These are phyloP conservation scores for Sebastes diploproa DNA, from an alignment of 2,797 vertebrate species.

Conservation along the genomic window DNA sequence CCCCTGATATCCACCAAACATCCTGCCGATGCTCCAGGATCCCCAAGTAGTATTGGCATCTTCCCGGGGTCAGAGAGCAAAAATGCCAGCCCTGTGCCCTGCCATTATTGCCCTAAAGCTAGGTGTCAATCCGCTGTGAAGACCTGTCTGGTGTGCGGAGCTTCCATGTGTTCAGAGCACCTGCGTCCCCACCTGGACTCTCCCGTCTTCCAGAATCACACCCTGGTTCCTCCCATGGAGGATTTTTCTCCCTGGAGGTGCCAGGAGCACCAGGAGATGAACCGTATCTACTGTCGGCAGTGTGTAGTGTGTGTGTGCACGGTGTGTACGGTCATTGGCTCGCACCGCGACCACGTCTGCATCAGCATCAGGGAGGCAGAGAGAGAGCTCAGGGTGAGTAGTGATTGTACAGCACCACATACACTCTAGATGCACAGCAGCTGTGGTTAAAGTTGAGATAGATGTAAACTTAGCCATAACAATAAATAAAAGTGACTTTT, in stretches of 20 bases:
- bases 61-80: background rate
- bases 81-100: constrained; percentile 52
- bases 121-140: constrained; percentile 75
- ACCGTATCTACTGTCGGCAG: constrained; percentile 83
- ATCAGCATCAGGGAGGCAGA: constrained; percentile 83
- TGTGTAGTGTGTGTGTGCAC: constrained; percentile 83
- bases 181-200: constrained; percentile 82
- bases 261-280: constrained; percentile 85
- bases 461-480: background rate
- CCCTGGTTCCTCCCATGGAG: constrained; percentile 78
- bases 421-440: background rate
- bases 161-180: constrained; percentile 85
- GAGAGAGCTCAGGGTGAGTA: constrained; percentile 80
- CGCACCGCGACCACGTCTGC: constrained; percentile 79
- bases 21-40: background rate
- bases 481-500: background rate
- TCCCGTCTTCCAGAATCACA: constrained; percentile 81
- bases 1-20: background rate
- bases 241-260: constrained; percentile 82
- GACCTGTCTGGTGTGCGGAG: constrained; percentile 85
- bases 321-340: constrained; percentile 82
- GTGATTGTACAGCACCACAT: background rate
- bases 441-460: background rate
- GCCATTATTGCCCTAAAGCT: constrained; percentile 80
- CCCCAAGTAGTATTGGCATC: background rate